Conservation (phyloP, 2,888 invertebrate species). For the Dichetophora obliterata region DNA sequence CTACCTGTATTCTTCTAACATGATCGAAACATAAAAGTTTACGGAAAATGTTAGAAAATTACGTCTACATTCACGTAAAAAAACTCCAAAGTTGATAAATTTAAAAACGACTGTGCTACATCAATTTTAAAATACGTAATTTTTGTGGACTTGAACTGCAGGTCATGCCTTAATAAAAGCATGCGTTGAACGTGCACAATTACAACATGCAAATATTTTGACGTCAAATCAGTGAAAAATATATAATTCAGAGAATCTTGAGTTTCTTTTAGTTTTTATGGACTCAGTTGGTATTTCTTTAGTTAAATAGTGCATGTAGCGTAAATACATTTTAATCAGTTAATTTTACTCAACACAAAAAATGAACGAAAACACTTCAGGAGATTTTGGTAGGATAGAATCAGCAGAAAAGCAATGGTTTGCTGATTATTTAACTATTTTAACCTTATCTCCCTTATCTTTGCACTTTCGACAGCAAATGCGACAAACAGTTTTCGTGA, state of each 20-base stretch:
- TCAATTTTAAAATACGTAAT: no score
- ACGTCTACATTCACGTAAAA: no score
- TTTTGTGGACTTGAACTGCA: no score
- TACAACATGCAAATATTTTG: constrained; percentile 21
- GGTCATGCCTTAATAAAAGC: no score
- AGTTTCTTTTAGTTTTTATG: constrained; percentile 17
- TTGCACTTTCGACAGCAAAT: constrained; percentile 9
- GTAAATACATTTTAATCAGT: neutral
- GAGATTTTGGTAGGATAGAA: constrained; percentile 22
- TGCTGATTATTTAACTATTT: neutral
- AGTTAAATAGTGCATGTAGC: constrained; percentile 1
- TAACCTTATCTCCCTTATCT: neutral
- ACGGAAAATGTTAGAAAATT: no score
- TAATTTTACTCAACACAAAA: neutral
- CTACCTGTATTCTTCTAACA: no score
- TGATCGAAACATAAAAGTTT: no score
- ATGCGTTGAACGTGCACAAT: neutral
- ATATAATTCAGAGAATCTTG: neutral
- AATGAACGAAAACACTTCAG: constrained; percentile 31
- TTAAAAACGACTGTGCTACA: no score
- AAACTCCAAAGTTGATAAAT: no score
- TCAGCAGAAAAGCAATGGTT: neutral
- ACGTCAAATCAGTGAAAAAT: neutral
- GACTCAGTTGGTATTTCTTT: constrained; percentile 19
- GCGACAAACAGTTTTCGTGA: neutral